Evolutionary conservation across 2,113 vertebrate species (phyloP).

Genomic region (Sander lucioperca): DNA sequence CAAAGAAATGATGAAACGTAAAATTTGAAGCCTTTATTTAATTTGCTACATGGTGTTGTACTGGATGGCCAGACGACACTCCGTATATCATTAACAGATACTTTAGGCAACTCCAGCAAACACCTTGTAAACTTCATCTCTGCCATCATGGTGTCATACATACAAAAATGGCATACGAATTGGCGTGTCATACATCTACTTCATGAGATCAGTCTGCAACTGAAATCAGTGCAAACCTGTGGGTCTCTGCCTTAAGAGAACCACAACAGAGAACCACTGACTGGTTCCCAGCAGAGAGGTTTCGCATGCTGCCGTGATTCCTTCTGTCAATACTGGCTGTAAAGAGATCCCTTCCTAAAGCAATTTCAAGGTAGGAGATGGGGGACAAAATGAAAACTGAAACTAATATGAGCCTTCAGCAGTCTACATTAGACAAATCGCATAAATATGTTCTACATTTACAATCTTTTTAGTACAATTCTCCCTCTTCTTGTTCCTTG

Average conservation of each 20-base stretch:
- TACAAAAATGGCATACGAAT: too few species aligned
- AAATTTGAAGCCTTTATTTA: too few species aligned
- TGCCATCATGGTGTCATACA: too few species aligned
- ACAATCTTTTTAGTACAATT: neutral
- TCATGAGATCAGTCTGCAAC: too few species aligned
- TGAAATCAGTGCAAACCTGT: slow-evolving; percentile 3
- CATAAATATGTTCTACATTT: neutral
- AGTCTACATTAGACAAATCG: neutral
- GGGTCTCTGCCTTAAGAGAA: neutral
- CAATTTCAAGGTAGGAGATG: neutral
- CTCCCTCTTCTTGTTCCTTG: neutral
- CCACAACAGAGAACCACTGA: neutral
- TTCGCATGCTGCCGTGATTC: neutral
- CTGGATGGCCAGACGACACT: too few species aligned
- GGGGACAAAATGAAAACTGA: neutral
- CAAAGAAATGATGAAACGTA: too few species aligned
- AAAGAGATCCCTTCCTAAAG: neutral
- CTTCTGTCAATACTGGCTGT: neutral
- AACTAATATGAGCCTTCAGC: slow-evolving; percentile 11
- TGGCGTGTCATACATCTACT: too few species aligned
- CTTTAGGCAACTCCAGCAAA: too few species aligned
- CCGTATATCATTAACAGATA: too few species aligned
- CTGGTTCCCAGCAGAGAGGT: neutral
- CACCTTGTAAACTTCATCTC: too few species aligned
- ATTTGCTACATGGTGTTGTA: too few species aligned